Evolutionary conservation across 2,888 invertebrate species (phyloP).

Genomic region (Netelia fuscicornis): DNA sequence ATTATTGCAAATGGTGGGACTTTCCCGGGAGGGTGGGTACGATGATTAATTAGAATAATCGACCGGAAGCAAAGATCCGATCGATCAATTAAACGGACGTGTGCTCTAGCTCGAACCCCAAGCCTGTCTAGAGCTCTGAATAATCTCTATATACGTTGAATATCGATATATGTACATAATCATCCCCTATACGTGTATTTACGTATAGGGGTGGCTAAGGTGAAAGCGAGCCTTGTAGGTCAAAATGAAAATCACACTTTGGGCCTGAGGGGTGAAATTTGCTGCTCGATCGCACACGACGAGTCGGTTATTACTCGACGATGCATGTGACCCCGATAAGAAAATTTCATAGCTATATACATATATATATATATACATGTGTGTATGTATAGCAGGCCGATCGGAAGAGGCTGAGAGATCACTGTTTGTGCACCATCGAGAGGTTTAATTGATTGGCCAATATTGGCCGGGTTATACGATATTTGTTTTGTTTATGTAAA

Average conservation of each 20-base stretch:
- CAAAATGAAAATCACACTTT: not conserved
- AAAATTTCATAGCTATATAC: conserved; percentile 19
- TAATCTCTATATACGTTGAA: not conserved
- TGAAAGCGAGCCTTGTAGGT: not conserved
- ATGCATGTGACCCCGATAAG: conserved; percentile 48
- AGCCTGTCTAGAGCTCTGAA: not conserved
- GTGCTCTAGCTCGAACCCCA: conserved; percentile 29
- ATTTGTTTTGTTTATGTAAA: not conserved
- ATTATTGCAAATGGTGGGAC: conserved; percentile 56
- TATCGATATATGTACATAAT: not conserved
- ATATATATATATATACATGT: no score
- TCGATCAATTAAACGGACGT: conserved; percentile 59
- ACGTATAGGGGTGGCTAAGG: not conserved
- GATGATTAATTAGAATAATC: conserved; percentile 61
- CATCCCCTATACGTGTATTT: not conserved
- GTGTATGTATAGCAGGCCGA: not conserved
- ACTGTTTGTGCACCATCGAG: not conserved
- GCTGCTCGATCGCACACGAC: not conserved
- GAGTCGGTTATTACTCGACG: conserved; percentile 32
- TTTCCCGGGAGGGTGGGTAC: not conserved
- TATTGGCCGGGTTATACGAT: not conserved
- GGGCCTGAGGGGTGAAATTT: not conserved
- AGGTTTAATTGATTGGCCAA: conserved; percentile 13
- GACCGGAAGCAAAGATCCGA: conserved; percentile 40
- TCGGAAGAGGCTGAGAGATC: not conserved